These are phyloP conservation scores for Fukomys damarensis DNA, from an alignment of 2,113 vertebrate species.

Conservation along the genomic window DNA sequence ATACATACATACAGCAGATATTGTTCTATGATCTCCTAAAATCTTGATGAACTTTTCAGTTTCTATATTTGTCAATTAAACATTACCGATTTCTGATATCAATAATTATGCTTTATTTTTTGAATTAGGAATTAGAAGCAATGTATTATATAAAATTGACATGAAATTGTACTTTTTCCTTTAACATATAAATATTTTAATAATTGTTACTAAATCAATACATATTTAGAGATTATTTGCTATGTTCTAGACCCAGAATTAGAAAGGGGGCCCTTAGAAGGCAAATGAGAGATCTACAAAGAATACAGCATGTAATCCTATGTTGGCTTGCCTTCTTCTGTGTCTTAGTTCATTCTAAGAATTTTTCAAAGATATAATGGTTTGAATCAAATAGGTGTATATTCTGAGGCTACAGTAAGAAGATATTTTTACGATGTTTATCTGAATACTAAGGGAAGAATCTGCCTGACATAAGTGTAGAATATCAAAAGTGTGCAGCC, in stretches of 20 bases:
- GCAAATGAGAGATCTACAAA: neutral
- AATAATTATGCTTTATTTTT: neutral
- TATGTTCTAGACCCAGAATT: neutral
- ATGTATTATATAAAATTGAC: neutral
- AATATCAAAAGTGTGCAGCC: neutral
- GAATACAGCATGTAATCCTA: rapidly evolving
- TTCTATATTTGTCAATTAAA: neutral
- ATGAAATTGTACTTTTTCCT: neutral
- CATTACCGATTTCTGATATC: neutral
- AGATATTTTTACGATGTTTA: neutral
- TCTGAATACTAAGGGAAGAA: neutral
- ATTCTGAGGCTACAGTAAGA: neutral
- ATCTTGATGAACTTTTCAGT: neutral
- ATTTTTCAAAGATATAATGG: neutral
- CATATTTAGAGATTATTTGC: neutral
- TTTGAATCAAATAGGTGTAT: neutral
- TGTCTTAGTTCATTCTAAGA: neutral
- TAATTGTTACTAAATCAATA: neutral
- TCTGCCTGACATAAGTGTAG: neutral
- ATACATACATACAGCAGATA: neutral
- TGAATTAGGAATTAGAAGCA: neutral
- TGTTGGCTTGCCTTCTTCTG: neutral
- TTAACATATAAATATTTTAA: neutral
- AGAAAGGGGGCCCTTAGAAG: neutral
- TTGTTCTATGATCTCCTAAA: neutral